Base-by-base conservation (phyloP, 1,140 invertebrate genomes). In the Rhagoletis zephyria region DNA sequence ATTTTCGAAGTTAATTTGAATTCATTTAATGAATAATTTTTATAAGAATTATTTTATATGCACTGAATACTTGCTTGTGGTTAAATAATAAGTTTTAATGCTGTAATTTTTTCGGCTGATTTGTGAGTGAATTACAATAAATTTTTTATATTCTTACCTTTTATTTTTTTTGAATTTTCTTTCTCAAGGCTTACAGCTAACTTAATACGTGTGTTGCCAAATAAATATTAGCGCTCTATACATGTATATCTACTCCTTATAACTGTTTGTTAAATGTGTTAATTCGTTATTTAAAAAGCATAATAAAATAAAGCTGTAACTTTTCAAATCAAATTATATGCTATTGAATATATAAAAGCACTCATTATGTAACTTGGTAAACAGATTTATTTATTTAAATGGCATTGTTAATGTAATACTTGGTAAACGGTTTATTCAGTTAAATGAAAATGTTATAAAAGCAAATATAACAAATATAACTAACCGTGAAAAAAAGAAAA, bases 291-390 rank as follows among this genome's bases (percentile, higher is more conserved):
- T 81, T 81, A 48, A 56, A 81, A 56, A 51, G 56, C 19, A 40
- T 67, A 16, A 67, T 40, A 67, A 67, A 77, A 56, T 81, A 59
- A 81, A 81, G 74, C 74, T 81, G 74, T 81, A 81, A 81, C 74
- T 56, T 19, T 81, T 81, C 56, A 45, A 40, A n/a, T 67, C 64
- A 67, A 74, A 74, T 74, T 48, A 7, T 51, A 74, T 74, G 5
- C 12, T n/a, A 74, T 45, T 14, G 48, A 16, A 74, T 7, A n/a
- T n/a, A 51, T 74, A 74, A 56, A 14, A 63, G 12, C 12, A 63
- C 30, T 30, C 30, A 30, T 30, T 30, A 30, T 51, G 12, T 30
- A 6, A 81, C 19, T 30, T 81, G 19, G 16, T 81, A 19, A 56
- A 81, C 56, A 6, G 74, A 56, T 81, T 81, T 81, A 81, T 74